Conservation (phyloP, 2,797 vertebrate genomes). For the Rousettus madagascariensis region DNA sequence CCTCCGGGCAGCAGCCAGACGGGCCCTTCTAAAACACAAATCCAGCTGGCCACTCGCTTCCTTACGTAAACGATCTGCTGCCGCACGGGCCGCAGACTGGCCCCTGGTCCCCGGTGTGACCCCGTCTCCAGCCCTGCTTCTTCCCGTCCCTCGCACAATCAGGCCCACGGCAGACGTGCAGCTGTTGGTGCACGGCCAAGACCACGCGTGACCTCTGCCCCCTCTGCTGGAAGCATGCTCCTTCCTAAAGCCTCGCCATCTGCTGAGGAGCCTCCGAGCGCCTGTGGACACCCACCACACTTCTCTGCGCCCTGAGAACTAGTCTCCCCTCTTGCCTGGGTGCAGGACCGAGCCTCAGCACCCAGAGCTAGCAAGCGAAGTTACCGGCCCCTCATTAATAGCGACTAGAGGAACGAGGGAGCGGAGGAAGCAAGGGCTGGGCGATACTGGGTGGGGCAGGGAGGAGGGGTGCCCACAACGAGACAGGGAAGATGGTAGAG, state of each 20-base stretch:
- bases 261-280: fast-evolving
- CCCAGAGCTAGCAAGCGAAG: fast-evolving
- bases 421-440: fast-evolving
- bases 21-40: background rate
- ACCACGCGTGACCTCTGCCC: fast-evolving
- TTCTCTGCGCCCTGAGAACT: background rate
- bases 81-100: fast-evolving
- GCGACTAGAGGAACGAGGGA: fast-evolving
- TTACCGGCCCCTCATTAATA: background rate
- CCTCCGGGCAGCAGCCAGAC: background rate
- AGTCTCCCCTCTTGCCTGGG: background rate
- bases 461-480: background rate
- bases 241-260: background rate
- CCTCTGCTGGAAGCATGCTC: background rate
- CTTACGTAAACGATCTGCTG: fast-evolving
- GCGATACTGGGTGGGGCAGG: background rate
- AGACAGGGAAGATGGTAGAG: background rate
- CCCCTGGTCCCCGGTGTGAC: background rate
- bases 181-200: background rate
- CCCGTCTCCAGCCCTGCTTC: background rate
- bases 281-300: too few relatives aligned
- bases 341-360: background rate
- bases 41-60: background rate
- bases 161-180: fast-evolving
- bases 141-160: background rate